Conservation (phyloP, 2,888 invertebrate species). For the Caenorhabditis angaria region DNA sequence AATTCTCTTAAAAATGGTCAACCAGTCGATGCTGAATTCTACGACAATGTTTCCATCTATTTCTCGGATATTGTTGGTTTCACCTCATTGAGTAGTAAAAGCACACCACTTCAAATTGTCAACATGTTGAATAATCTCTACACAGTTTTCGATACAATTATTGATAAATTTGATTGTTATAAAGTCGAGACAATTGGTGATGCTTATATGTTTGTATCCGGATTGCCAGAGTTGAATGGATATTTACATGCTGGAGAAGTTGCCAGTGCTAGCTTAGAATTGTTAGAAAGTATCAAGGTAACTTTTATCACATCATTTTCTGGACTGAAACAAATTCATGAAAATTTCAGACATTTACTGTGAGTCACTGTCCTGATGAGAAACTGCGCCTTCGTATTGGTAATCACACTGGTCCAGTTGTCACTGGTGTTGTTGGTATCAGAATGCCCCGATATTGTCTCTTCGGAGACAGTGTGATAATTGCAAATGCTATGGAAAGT, state of each 20-base stretch:
- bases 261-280: constrained; percentile 45
- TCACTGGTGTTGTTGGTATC: constrained; percentile 51
- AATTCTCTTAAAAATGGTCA: constrained; percentile 51
- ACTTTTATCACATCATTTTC: background rate
- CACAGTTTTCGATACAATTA: constrained; percentile 87
- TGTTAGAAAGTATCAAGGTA: constrained; percentile 49
- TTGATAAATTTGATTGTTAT: constrained; percentile 74
- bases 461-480: constrained; percentile 52
- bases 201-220: constrained; percentile 56
- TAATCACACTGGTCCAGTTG: constrained; percentile 48
- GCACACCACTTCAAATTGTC: constrained; percentile 81
- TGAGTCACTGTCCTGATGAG: constrained; percentile 49
- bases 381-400: constrained; percentile 48
- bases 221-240: constrained; percentile 51
- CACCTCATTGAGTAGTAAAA: constrained; percentile 55
- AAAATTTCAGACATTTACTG: constrained; percentile 37
- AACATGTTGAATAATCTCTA: constrained; percentile 87
- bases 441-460: constrained; percentile 50
- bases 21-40: constrained; percentile 52
- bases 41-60: constrained; percentile 52
- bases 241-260: constrained; percentile 55
- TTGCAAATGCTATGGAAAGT: constrained; percentile 52
- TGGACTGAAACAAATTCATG: background rate
- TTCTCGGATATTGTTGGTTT: constrained; percentile 61
- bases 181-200: constrained; percentile 57